Base-by-base conservation (phyloP, 2,888 invertebrate genomes). In the Macrophya alboannulata region DNA sequence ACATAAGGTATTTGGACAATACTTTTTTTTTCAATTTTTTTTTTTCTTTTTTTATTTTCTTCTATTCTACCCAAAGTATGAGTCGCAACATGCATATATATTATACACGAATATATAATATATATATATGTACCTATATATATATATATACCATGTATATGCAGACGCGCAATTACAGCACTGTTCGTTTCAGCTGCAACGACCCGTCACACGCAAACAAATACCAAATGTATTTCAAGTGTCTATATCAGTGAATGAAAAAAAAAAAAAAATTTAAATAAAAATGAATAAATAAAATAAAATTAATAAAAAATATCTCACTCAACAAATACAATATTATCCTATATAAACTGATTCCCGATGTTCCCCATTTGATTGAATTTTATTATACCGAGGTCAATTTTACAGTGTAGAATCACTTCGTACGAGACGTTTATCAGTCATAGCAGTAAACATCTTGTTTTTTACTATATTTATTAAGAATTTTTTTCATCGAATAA, bases 141-240 rank as follows among this genome's bases (percentile, higher is more conserved):
- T 31, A 31, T 31, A 31, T 3, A 31, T 62, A 65, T 65, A 65
- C 45, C 43, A 68, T 31, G 31, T 31, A 68, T 40, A 45, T 45
- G 72, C 72, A 45, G 43, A 45, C 5, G 43, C 21, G 43, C 65
- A 68, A 83, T 83, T 91, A 92, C 90, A 92, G 89, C 92, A 92
- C 91, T 92, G 90, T 92, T 93, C 91, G 68, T 92, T 93, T 92
- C 93, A 93, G 93, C 92, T 83, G 83, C 89, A 89, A 91, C 89
- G 89, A 87, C 86, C 85, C 87, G 88, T 45, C 87, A 88, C 87
- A 87, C 87, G 86, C 86, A 87, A 86, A 83, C 84, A 84, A 55
- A 86, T 87, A 86, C 84, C 87, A 87, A 86, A 88, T 87, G 87
- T 84, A 87, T 81, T 55, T 85, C 85, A 81, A 87, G 87, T 88